Percentiles rank a stretch among this genome's conserved stretches.
These are phyloP conservation scores for Drosophila setosimentum DNA, from an alignment of 2,888 invertebrate genomes.

Conservation along the genomic window DNA sequence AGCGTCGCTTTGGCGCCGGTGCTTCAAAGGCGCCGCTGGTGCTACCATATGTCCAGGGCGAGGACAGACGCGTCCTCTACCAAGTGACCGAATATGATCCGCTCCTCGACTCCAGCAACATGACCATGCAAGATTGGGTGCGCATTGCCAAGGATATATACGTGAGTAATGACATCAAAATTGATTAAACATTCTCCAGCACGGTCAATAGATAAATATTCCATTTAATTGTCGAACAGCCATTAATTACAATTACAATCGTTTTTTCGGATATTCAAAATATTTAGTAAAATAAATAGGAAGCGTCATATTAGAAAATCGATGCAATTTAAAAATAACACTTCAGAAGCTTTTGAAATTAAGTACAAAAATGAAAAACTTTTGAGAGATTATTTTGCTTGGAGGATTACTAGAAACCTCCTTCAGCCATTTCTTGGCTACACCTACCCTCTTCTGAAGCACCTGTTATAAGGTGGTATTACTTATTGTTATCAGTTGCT, in stretches of 20 bases:
- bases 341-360: background rate
- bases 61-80: constrained; percentile 88
- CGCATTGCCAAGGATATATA: constrained; percentile 94
- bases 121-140: constrained; percentile 96
- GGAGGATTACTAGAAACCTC: background rate
- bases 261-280: too few relatives aligned
- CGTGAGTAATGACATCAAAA: constrained; percentile 86
- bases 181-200: background rate
- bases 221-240: background rate
- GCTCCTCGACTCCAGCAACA: constrained; percentile 96
- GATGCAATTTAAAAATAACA: too few relatives aligned
- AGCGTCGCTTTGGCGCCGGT: constrained; percentile 86
- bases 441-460: too few relatives aligned
- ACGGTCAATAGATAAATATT: background rate
- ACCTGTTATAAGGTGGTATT: background rate
- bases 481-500: background rate
- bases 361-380: background rate
- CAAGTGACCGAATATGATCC: constrained; percentile 94
- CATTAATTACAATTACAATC: too few relatives aligned
- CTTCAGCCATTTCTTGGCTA: background rate
- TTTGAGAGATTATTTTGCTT: background rate
- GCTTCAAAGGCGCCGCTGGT: constrained; percentile 86
- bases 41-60: constrained; percentile 87
- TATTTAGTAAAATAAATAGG: too few relatives aligned
- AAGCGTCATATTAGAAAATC: too few relatives aligned